These are phyloP conservation scores for Drosophila eohydei DNA, from an alignment of 2,888 invertebrate species.

Conservation along the genomic window DNA sequence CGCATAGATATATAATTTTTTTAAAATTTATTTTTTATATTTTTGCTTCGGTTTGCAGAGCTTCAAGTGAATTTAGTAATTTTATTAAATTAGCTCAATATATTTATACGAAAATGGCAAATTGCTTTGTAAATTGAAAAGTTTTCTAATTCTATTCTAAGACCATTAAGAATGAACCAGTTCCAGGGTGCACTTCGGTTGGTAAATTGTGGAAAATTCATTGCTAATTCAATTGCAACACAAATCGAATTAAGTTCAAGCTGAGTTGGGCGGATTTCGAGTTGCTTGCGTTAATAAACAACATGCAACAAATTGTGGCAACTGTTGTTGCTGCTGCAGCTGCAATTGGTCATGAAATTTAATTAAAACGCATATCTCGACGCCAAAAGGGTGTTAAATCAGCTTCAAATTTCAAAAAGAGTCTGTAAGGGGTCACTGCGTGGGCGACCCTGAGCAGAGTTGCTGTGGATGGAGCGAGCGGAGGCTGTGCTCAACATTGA, in stretches of 20 bases:
- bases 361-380: slow-evolving; percentile 64
- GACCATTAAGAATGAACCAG: neutral
- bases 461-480: too few relatives aligned
- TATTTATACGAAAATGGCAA: neutral
- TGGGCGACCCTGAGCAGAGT: neutral
- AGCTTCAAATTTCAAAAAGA: slow-evolving; percentile 2
- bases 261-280: neutral
- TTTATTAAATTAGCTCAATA: neutral
- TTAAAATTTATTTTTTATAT: neutral
- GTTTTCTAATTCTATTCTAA: neutral
- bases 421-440: neutral
- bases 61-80: neutral
- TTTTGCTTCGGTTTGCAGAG: neutral
- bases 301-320: slow-evolving; percentile 32
- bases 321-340: slow-evolving; percentile 15
- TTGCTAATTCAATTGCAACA: neutral
- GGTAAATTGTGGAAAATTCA: neutral
- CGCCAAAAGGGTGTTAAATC: slow-evolving; percentile 1
- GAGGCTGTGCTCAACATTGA: slow-evolving; percentile 25
- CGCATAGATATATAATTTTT: too few relatives aligned
- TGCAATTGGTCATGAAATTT: slow-evolving; percentile 63
- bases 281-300: slow-evolving; percentile 43
- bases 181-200: neutral
- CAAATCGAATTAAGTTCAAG: slow-evolving; percentile 1
- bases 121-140: neutral